Evolutionary conservation across 2,113 vertebrate species (phyloP).

Genomic region (Cynopterus brachyotis): DNA sequence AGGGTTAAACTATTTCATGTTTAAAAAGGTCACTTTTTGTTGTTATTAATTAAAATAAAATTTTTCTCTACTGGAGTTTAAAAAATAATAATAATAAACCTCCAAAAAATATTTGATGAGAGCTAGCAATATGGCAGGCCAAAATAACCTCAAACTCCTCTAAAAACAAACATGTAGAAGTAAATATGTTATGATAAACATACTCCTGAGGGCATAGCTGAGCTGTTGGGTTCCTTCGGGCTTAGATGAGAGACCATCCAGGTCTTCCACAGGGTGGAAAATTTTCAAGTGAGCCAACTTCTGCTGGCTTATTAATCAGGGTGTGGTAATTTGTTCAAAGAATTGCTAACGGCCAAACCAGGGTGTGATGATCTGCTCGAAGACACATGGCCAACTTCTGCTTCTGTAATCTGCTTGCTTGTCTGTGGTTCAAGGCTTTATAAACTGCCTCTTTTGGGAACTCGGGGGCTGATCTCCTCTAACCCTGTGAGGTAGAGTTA

Average conservation of each 20-base stretch:
- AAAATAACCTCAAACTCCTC: neutral
- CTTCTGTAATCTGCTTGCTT: too few species aligned
- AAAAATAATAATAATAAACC: neutral
- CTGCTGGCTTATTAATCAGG: too few species aligned
- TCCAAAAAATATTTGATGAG: neutral
- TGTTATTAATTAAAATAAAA: neutral
- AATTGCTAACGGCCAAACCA: too few species aligned
- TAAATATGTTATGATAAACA: neutral
- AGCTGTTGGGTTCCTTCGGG: neutral
- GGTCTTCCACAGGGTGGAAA: neutral
- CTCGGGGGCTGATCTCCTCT: too few species aligned
- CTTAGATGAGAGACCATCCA: neutral
- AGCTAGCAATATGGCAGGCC: neutral
- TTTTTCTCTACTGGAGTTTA: neutral
- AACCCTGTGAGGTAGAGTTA: too few species aligned
- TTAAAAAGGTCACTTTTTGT: neutral
- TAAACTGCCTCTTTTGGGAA: too few species aligned
- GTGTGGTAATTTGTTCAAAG: too few species aligned
- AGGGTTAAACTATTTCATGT: neutral
- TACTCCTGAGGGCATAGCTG: neutral
- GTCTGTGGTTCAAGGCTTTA: too few species aligned
- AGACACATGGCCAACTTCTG: too few species aligned
- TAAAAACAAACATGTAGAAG: neutral
- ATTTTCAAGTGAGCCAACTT: too few species aligned
- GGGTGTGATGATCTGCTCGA: too few species aligned